Evolutionary conservation across 2,888 invertebrate species (phyloP).

Genomic region (Dyspetes luteomarginatus): DNA sequence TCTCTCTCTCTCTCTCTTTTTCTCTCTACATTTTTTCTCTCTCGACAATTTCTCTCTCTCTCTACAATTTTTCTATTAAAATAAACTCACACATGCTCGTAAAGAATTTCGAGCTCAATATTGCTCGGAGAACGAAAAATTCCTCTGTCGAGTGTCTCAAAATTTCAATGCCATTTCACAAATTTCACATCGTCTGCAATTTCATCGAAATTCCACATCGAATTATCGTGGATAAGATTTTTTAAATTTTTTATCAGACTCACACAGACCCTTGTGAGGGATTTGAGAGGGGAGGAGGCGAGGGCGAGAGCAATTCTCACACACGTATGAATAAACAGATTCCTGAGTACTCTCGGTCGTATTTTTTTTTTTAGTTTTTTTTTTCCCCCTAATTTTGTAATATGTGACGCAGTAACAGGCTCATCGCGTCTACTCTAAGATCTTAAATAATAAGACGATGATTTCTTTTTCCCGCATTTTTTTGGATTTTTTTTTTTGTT

Average conservation of each 20-base stretch:
- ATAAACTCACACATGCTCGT: conserved; percentile 9
- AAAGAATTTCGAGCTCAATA: conserved; percentile 25
- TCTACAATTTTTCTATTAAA: conserved; percentile 35
- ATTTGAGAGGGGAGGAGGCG: too few species aligned
- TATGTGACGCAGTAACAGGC: conserved; percentile 38
- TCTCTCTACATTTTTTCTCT: background rate
- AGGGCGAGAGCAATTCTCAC: conserved; percentile 26
- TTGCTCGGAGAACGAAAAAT: conserved; percentile 2
- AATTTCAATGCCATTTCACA: conserved; percentile 19
- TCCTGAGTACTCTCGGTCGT: conserved; percentile 57
- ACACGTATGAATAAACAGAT: conserved; percentile 49
- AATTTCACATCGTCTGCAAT: background rate
- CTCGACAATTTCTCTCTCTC: conserved; percentile 2
- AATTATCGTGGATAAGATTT: conserved; percentile 4
- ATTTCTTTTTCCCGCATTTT: background rate
- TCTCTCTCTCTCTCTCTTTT: conserved; percentile 4
- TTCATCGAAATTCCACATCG: conserved; percentile 24
- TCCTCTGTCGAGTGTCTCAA: background rate
- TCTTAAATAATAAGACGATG: conserved; percentile 46
- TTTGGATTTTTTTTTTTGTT: background rate
- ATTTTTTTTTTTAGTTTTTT: too few species aligned
- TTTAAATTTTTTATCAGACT: conserved; percentile 5
- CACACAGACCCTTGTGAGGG: background rate
- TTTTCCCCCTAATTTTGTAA: conserved; percentile 52
- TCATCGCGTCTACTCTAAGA: conserved; percentile 42